phyloP scores from a whole-genome alignment of 2,888 invertebrate genomes.

The Cryptocephalus moraei region DNA sequence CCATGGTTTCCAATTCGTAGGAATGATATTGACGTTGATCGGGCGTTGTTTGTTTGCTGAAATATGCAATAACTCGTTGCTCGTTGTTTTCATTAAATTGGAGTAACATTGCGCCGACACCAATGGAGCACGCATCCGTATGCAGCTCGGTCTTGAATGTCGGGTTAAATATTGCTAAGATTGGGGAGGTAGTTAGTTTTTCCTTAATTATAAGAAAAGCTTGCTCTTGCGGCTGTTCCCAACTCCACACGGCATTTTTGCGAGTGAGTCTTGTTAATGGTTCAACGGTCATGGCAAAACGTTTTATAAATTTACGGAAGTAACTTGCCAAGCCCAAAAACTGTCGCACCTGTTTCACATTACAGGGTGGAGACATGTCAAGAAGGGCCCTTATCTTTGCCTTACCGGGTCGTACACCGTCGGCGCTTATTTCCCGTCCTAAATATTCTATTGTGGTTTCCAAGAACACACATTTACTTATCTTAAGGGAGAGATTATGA shows the following conservation, averaged over 20 bases:
- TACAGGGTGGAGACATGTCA: too few species aligned
- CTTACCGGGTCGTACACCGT: background rate
- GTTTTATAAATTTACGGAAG: conserved; percentile 22
- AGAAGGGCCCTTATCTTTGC: background rate
- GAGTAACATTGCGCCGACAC: conserved; percentile 7
- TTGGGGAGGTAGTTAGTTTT: background rate
- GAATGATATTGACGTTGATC: background rate
- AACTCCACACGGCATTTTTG: conserved; percentile 13
- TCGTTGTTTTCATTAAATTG: too few species aligned
- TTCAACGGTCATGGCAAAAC: conserved; percentile 14
- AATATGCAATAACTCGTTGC: conserved; percentile 21
- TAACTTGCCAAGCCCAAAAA: too few species aligned
- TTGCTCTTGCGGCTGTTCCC: conserved; percentile 10
- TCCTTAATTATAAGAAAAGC: conserved; percentile 15
- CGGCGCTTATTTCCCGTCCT: background rate
- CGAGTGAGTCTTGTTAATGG: conserved; percentile 16
- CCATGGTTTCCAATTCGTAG: too few species aligned
- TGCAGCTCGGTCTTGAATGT: conserved; percentile 7
- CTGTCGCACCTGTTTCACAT: conserved; percentile 18
- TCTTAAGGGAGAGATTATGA: background rate
- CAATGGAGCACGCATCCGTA: conserved; percentile 6
- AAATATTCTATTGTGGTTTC: background rate
- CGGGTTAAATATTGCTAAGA: background rate
- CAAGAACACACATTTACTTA: background rate
- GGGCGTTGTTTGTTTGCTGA: conserved; percentile 21